Evolutionary conservation across 2,113 vertebrate species (phyloP).

Genomic region (Neodontobutis hainanensis): DNA sequence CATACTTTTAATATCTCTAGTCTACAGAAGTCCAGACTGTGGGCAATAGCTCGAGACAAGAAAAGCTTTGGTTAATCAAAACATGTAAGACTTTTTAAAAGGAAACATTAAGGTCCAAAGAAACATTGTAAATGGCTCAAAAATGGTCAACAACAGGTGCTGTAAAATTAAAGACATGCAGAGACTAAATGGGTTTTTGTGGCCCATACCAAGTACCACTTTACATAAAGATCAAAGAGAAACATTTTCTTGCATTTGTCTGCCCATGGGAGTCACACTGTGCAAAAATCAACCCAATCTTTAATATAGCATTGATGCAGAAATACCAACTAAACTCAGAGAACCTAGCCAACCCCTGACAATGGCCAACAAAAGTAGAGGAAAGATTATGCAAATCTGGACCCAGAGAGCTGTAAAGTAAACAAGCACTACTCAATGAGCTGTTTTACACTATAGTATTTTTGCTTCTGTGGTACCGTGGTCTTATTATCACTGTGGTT

Average conservation of each 20-base stretch:
- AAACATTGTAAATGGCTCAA: slow-evolving; percentile 54
- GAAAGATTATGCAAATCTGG: slow-evolving; percentile 61
- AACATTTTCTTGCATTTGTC: slow-evolving; percentile 39
- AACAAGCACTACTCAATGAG: slow-evolving; percentile 62
- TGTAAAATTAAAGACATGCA: slow-evolving; percentile 32
- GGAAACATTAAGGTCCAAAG: slow-evolving; percentile 46
- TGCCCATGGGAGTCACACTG: slow-evolving; percentile 37
- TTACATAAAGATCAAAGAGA: slow-evolving; percentile 41
- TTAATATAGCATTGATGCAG: slow-evolving; percentile 32
- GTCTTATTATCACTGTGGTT: slow-evolving; percentile 53
- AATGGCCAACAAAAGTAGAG: slow-evolving; percentile 52
- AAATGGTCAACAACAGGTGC: slow-evolving; percentile 19
- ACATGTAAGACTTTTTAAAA: slow-evolving; percentile 45
- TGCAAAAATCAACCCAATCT: slow-evolving; percentile 45
- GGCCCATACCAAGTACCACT: slow-evolving; percentile 51
- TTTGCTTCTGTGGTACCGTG: slow-evolving; percentile 48
- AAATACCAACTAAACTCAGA: slow-evolving; percentile 46
- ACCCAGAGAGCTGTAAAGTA: slow-evolving; percentile 60
- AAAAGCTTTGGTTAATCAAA: slow-evolving; percentile 68
- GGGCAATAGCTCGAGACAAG: slow-evolving; percentile 17
- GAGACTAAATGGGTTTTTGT: slow-evolving; percentile 40
- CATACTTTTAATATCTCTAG: slow-evolving; percentile 44
- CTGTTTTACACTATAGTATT: slow-evolving; percentile 51
- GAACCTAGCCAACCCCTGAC: slow-evolving; percentile 45
- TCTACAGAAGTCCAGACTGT: slow-evolving; percentile 33